Evolutionary conservation across 2,797 vertebrate genomes (phyloP).

Genomic region (Adrianichthys oophorus): DNA sequence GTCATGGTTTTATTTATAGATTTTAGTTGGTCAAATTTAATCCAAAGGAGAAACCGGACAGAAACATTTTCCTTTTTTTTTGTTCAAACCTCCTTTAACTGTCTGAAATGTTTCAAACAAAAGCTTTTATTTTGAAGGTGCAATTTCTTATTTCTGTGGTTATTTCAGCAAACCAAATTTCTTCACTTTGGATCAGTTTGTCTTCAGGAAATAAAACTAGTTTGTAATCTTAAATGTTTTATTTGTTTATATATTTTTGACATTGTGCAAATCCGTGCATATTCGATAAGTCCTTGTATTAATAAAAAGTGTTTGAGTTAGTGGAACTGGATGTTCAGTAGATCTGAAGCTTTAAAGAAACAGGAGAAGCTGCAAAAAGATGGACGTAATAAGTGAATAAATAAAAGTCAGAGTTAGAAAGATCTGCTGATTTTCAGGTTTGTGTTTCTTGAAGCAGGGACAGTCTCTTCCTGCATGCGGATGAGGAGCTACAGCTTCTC

Average conservation of each 20-base stretch:
- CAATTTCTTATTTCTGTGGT: too few relatives aligned
- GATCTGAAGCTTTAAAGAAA: background rate
- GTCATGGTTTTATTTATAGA: too few relatives aligned
- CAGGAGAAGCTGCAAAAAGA: background rate
- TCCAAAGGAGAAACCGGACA: background rate
- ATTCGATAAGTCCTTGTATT: too few relatives aligned
- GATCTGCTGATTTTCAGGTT: background rate
- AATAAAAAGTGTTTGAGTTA: background rate
- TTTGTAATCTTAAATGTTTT: background rate
- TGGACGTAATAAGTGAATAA: background rate
- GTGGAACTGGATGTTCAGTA: background rate
- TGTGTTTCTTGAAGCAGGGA: too few relatives aligned
- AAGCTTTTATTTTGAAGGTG: background rate
- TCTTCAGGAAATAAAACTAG: too few relatives aligned
- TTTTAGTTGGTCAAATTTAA: too few relatives aligned
- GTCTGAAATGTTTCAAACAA: too few relatives aligned
- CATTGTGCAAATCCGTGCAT: background rate
- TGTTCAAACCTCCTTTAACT: background rate
- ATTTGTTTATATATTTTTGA: background rate
- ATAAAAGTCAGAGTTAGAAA: background rate
- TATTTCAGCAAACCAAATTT: too few relatives aligned
- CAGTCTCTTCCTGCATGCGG: background rate
- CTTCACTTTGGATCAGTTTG: background rate
- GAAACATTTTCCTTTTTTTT: background rate
- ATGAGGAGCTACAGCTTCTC: constrained; percentile 84